Conservation (phyloP, 2,888 invertebrate genomes). For the Drosophila glabriapex region DNA sequence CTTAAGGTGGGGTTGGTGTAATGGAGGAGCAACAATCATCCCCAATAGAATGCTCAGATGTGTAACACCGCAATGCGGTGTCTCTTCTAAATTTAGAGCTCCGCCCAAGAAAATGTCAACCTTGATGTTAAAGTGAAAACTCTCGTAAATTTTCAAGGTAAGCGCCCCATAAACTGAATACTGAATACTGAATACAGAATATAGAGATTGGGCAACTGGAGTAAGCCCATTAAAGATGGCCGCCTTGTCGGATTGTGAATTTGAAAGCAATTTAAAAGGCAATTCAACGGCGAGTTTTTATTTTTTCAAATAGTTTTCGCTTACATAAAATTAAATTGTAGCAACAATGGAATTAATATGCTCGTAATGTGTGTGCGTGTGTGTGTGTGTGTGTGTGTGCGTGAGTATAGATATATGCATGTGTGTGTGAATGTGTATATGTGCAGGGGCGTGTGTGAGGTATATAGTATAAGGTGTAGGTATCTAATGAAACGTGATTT, state of each 20-base stretch:
- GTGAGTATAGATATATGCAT: conserved; percentile 4
- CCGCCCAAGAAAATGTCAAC: conserved; percentile 42
- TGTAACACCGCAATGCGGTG: conserved; percentile 30
- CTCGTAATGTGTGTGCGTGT: conserved; percentile 21
- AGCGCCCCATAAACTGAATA: conserved; percentile 16
- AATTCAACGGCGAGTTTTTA: conserved; percentile 42
- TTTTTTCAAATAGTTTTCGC: conserved; percentile 54
- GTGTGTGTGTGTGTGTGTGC: conserved; percentile 19
- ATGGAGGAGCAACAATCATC: conserved; percentile 21
- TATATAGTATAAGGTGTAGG: conserved; percentile 54
- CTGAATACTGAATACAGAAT: background rate
- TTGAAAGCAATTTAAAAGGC: conserved; percentile 31
- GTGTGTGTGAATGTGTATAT: conserved; percentile 18
- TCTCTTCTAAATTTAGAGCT: conserved; percentile 51
- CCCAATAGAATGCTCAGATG: conserved; percentile 16
- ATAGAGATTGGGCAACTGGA: conserved; percentile 14
- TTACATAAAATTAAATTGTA: conserved; percentile 65
- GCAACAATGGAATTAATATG: conserved; percentile 69
- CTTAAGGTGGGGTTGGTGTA: background rate
- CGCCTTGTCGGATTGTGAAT: conserved; percentile 31
- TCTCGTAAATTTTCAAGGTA: conserved; percentile 77
- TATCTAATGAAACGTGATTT: conserved; percentile 84
- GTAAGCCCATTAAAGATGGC: conserved; percentile 61
- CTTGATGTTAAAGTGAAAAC: conserved; percentile 56
- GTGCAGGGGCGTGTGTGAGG: conserved; percentile 27